Conservation (phyloP, 1,140 invertebrate species). For the Acromyrmex echinatior region DNA sequence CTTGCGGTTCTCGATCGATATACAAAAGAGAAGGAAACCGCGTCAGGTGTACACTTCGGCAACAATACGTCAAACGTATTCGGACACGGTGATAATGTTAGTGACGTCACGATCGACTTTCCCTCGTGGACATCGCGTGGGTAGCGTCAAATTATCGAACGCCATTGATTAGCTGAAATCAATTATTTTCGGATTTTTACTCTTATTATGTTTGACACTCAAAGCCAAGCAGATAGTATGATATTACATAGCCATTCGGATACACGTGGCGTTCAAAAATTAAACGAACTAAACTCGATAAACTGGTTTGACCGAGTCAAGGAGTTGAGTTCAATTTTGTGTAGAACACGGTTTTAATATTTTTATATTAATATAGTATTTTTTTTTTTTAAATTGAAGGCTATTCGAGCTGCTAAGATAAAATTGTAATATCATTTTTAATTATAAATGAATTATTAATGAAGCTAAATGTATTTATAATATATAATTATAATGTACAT, state of each 20-base stretch:
- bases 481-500: neutral
- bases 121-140: neutral
- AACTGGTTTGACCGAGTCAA: neutral
- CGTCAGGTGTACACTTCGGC: slow-evolving; percentile 18
- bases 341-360: neutral
- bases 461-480: neutral
- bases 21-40: neutral
- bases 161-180: slow-evolving; percentile 57
- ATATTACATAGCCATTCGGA: neutral
- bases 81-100: slow-evolving; percentile 19
- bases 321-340: neutral
- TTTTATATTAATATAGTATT: neutral
- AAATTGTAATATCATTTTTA: neutral
- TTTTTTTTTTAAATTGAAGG: neutral
- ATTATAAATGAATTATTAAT: neutral
- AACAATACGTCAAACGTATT: slow-evolving; percentile 49
- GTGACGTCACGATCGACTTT: slow-evolving; percentile 31
- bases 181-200: slow-evolving; percentile 43
- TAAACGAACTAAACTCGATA: neutral
- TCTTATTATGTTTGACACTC: neutral
- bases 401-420: neutral
- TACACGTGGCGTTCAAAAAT: neutral
- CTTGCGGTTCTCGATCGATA: slow-evolving; percentile 33
- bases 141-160: slow-evolving; percentile 6
- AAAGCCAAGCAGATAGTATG: neutral